Evolutionary conservation across 2,113 vertebrate species (phyloP).

Genomic region (Hyperopisus bebe): DNA sequence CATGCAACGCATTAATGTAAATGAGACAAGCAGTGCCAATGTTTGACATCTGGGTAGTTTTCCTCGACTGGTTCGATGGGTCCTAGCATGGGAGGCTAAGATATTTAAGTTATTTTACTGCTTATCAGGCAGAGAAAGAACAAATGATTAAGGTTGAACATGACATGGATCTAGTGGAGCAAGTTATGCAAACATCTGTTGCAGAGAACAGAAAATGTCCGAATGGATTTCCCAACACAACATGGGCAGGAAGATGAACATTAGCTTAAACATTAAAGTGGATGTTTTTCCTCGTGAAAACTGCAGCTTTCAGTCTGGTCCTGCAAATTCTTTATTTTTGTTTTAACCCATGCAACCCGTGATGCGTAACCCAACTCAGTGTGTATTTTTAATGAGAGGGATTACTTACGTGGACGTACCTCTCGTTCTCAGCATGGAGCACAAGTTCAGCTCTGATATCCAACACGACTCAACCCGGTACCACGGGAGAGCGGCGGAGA

Average conservation of each 20-base stretch:
- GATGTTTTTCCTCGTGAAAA: background rate
- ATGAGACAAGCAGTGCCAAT: background rate
- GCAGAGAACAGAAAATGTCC: background rate
- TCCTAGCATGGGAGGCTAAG: background rate
- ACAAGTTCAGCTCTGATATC: background rate
- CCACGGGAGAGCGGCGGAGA: background rate
- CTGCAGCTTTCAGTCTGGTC: background rate
- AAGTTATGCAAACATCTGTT: background rate
- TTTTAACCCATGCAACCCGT: background rate
- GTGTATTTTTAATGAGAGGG: constrained; percentile 29
- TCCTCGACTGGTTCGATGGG: background rate
- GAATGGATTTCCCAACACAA: background rate
- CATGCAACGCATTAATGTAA: background rate
- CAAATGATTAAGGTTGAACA: background rate
- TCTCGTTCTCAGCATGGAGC: background rate
- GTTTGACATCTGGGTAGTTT: background rate
- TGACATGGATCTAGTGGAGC: background rate
- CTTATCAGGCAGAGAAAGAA: background rate
- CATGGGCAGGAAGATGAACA: background rate
- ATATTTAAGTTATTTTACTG: background rate
- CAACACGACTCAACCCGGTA: background rate
- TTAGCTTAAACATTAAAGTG: background rate
- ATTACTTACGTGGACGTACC: constrained; percentile 12
- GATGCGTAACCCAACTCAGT: constrained; percentile 29
- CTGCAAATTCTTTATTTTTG: background rate